Conservation (phyloP, 2,888 invertebrate species). For the Cecidostiba fungosa region DNA sequence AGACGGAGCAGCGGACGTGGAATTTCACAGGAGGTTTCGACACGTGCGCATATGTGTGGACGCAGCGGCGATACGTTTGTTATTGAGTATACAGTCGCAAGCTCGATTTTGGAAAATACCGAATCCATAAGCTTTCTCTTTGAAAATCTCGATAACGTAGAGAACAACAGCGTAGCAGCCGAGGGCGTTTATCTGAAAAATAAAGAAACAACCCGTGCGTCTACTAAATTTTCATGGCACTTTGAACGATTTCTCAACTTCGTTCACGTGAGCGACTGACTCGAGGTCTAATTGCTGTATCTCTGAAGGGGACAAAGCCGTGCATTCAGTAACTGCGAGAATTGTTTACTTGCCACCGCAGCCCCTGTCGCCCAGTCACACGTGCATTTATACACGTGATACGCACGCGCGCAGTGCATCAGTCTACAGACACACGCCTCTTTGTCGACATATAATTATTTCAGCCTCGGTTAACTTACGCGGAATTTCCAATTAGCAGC, state of each 20-base stretch:
- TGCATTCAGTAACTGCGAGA: background rate
- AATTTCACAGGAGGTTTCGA: background rate
- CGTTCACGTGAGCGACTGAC: no score
- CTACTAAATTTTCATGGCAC: background rate
- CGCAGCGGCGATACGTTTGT: background rate
- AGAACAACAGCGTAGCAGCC: background rate
- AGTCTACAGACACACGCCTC: background rate
- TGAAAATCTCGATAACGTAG: background rate
- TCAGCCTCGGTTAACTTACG: background rate
- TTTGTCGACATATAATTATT: background rate
- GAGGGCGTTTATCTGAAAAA: no score
- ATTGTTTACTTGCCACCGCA: conserved; percentile 25
- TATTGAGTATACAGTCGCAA: background rate
- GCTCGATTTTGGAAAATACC: no score
- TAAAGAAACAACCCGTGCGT: background rate
- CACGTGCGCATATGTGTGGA: background rate
- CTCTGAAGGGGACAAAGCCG: background rate
- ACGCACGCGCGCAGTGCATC: no score
- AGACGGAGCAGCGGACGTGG: background rate
- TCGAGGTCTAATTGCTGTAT: background rate
- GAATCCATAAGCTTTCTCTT: no score
- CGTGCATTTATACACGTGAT: background rate
- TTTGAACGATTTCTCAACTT: conserved; percentile 12
- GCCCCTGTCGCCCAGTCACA: background rate
- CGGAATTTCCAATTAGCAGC: background rate